Base-by-base conservation (phyloP, 2,888 invertebrate genomes). In the Brachypalpus laphriformis region DNA sequence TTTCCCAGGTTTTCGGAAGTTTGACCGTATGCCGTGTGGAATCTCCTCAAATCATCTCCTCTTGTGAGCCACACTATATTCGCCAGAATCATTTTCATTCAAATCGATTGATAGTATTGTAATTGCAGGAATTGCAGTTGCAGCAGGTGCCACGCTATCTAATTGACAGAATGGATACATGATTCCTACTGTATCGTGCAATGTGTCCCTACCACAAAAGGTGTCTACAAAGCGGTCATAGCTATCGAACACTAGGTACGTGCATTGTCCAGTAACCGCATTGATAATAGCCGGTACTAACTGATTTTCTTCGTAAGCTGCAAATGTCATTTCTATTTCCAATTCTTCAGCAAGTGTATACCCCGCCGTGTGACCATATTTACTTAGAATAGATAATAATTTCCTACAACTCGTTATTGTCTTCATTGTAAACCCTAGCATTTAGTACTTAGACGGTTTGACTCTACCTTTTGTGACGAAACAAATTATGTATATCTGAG, bases 261-360 rank as follows among this genome's bases (percentile, higher is more conserved):
- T 75, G 22, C n/a, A 56, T 42, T 47, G 47, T 20, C 42, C 61
- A 42, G 11, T 63, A 47, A 18, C 45, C 4, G 49, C 31, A 22
- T 37, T 49, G 37, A 71, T 57, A 18, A 40, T 47, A 54, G 31
- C 1, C n/a, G 42, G 70, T 51, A 82, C 40, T 1, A 71, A 14
- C 1, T 34, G 66, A 42, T 70, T 80, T 45, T 82, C 34, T 9
- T 82, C 65, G 14, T 16, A 66, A 20, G 54, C 57, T 7, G 74
- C 25, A n/a, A 75, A 76, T 14, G 56, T 76, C 61, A 77, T 59
- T 66, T 77, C 68, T 6, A 54, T 83, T 74, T 83, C 68, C 1
- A n/a, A n/a, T n/a, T n/a, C n/a, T n/a, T n/a, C n/a, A n/a, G n/a
- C n/a, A n/a, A n/a, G n/a, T n/a, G n/a, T n/a, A n/a, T n/a, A n/a